Evolutionary conservation across 64 coral and sea anemone genomes (phyloP).

Genomic region (Actinia tenebrosa): DNA sequence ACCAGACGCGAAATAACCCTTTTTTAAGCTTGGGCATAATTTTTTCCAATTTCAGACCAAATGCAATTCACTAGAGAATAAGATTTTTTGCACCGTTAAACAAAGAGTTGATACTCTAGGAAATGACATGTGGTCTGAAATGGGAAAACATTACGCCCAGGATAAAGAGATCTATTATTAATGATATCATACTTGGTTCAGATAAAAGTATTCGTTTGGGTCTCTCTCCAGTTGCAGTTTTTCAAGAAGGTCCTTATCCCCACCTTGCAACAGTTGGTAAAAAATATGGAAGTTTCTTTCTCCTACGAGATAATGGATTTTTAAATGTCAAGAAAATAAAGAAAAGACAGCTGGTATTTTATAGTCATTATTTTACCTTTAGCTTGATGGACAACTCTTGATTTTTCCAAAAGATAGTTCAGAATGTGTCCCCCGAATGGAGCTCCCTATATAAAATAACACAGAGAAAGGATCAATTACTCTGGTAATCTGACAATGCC

Average conservation of each 20-base stretch:
- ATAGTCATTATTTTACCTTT: constrained; percentile 51
- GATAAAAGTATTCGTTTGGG: constrained; percentile 63
- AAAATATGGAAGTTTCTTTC: constrained; percentile 99
- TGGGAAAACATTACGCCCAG: no score
- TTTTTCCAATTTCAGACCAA: background rate
- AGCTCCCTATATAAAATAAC: constrained; percentile 57
- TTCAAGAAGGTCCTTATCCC: constrained; percentile 59
- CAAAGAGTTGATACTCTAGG: no score
- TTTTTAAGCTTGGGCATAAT: no score
- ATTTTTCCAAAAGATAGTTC: constrained; percentile 97
- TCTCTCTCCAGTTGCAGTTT: constrained; percentile 78
- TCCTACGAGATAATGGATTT: constrained; percentile 29
- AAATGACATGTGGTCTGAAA: no score
- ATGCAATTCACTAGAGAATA: no score
- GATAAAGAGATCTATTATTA: no score
- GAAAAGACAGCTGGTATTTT: no score
- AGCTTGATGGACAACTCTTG: constrained; percentile 89
- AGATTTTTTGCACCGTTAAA: no score
- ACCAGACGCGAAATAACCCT: no score
- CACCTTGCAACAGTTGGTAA: constrained; percentile 88
- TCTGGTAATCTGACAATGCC: no score
- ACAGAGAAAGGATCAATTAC: background rate
- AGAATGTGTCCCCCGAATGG: constrained; percentile 97
- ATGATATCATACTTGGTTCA: constrained; percentile 70
- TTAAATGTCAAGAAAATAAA: background rate